A percentile compares a stretch with the other conserved stretches of the same genome.
phyloP scores from a whole-genome alignment of 2,888 invertebrate genomes.

The Noctua janthina region DNA sequence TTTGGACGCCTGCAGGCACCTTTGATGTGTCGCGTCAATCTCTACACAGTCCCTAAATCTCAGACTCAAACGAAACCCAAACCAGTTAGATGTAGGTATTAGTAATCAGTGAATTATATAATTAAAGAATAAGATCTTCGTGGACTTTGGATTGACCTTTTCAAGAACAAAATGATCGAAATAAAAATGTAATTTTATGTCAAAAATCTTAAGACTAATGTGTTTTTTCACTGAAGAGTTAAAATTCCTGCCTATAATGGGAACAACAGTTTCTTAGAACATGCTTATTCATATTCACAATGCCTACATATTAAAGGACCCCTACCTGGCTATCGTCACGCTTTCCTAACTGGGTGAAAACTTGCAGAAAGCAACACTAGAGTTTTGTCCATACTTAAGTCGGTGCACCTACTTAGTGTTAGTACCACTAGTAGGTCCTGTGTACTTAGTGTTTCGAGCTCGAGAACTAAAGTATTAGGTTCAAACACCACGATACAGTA shows the following conservation, averaged over 20 bases:
- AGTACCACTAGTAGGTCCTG: slow-evolving; percentile 21
- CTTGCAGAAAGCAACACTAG: slow-evolving; percentile 45
- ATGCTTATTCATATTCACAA: neutral
- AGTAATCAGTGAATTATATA: neutral
- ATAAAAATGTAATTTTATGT: too few relatives aligned
- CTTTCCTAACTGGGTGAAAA: slow-evolving; percentile 48
- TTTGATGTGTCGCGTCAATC: slow-evolving; percentile 39
- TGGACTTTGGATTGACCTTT: neutral
- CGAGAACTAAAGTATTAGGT: slow-evolving; percentile 38
- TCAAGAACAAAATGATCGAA: neutral
- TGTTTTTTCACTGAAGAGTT: neutral
- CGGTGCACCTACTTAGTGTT: slow-evolving; percentile 42
- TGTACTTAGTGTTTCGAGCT: slow-evolving; percentile 48
- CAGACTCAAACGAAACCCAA: slow-evolving; percentile 26
- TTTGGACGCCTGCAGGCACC: slow-evolving; percentile 53
- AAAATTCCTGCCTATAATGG: too few relatives aligned
- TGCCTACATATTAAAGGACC: neutral
- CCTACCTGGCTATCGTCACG: slow-evolving; percentile 21
- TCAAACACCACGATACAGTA: slow-evolving; percentile 16
- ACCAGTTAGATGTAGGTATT: neutral
- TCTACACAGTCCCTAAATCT: slow-evolving; percentile 37
- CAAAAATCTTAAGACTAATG: too few relatives aligned
- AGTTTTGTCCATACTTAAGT: slow-evolving; percentile 46
- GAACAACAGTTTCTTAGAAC: too few relatives aligned
- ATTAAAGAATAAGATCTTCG: neutral